phyloP scores from a whole-genome alignment of 2,113 vertebrate genomes.

The Scophthalmus maximus region DNA sequence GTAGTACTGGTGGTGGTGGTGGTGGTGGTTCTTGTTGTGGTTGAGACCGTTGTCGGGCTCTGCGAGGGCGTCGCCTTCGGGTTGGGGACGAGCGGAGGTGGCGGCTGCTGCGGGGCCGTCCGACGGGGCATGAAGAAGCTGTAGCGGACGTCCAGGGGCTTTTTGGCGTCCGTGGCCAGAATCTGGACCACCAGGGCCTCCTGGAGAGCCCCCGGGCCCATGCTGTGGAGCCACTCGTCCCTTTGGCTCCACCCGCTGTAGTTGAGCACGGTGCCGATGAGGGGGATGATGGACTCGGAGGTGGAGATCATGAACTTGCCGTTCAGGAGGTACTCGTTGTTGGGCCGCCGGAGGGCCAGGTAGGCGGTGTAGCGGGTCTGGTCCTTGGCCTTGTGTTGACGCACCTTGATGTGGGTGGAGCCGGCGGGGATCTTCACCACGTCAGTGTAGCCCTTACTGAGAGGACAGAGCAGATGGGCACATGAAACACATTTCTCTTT shows the following conservation, averaged over 20 bases:
- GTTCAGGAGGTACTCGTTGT: slow-evolving; percentile 92
- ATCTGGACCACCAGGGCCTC: slow-evolving; percentile 92
- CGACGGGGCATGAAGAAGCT: slow-evolving; percentile 93
- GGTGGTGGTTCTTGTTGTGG: slow-evolving; percentile 42
- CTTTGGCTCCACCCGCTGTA: slow-evolving; percentile 98
- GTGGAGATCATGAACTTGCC: slow-evolving; percentile 99
- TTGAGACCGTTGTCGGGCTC: slow-evolving; percentile 34
- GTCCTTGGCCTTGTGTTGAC: slow-evolving; percentile 95
- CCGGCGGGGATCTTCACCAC: slow-evolving; percentile 95
- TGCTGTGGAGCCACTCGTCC: slow-evolving; percentile 92
- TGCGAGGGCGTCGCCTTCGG: not conserved
- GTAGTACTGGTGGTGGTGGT: slow-evolving; percentile 45
- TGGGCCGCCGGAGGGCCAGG: slow-evolving; percentile 91
- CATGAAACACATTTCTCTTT: too few relatives aligned
- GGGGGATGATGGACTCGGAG: slow-evolving; percentile 92
- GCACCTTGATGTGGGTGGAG: slow-evolving; percentile 95
- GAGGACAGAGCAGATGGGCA: not conserved
- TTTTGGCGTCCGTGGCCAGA: slow-evolving; percentile 91
- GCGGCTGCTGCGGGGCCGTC: slow-evolving; percentile 63
- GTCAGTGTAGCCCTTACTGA: slow-evolving; percentile 97
- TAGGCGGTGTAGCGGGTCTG: slow-evolving; percentile 94
- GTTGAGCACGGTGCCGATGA: slow-evolving; percentile 95
- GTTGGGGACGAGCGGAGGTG: slow-evolving; percentile 17
- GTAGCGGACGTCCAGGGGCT: slow-evolving; percentile 92
- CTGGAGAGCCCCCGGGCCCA: slow-evolving; percentile 91